phyloP scores from a whole-genome alignment of 2,888 invertebrate species.

The Cartodere bifasciata region DNA sequence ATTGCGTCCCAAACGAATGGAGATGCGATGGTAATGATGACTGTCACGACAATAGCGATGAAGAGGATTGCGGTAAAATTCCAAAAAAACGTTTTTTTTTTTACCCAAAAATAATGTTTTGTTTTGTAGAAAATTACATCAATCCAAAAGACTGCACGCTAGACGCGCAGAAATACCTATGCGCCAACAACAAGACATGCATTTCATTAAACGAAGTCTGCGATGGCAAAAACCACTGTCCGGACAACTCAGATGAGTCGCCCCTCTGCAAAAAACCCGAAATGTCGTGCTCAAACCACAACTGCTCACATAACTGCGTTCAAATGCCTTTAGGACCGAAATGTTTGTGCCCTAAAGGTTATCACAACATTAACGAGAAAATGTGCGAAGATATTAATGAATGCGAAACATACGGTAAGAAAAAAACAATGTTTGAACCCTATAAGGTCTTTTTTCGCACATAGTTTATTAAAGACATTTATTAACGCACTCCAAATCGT shows the following conservation, averaged over 20 bases:
- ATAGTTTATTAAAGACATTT: too few species aligned
- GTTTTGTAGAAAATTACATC: constrained; percentile 24
- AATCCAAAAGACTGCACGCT: constrained; percentile 35
- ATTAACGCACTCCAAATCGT: too few species aligned
- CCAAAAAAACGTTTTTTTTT: constrained; percentile 2
- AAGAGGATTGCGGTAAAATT: constrained; percentile 39
- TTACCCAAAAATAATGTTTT: too few species aligned
- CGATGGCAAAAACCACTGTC: constrained; percentile 42
- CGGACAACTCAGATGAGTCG: constrained; percentile 51
- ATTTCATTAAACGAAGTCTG: constrained; percentile 41
- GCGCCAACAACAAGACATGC: constrained; percentile 42
- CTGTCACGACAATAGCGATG: constrained; percentile 45
- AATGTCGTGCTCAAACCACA: constrained; percentile 26
- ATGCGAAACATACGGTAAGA: constrained; percentile 44
- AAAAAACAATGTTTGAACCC: constrained; percentile 4
- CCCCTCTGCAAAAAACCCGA: constrained; percentile 26
- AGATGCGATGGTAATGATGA: constrained; percentile 44
- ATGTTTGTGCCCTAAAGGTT: constrained; percentile 46
- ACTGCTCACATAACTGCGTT: constrained; percentile 34
- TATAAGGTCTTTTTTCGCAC: too few species aligned
- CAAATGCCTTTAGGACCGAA: constrained; percentile 38
- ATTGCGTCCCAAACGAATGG: constrained; percentile 41
- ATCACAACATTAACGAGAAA: constrained; percentile 29
- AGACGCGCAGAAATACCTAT: constrained; percentile 39
- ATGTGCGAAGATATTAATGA: constrained; percentile 50